Conservation (phyloP, 2,888 invertebrate genomes). For the Drosophila anceps region DNA sequence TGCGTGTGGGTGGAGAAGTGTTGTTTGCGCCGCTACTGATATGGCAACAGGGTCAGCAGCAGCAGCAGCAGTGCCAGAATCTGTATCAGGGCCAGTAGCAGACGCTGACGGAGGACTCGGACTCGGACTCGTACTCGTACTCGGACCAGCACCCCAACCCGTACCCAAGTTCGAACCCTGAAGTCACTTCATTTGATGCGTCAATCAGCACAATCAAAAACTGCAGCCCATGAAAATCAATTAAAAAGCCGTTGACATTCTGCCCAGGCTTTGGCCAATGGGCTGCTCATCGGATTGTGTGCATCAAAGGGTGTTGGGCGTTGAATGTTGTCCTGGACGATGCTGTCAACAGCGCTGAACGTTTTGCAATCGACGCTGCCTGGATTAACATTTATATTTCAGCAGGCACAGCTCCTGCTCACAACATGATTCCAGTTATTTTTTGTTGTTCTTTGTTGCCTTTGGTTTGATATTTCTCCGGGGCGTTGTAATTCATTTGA, state of each 20-base stretch:
- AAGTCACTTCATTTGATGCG: slow-evolving; percentile 82
- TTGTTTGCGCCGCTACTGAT: slow-evolving; percentile 75
- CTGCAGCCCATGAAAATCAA: slow-evolving; percentile 82
- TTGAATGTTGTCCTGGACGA: slow-evolving; percentile 30
- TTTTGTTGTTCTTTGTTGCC: slow-evolving; percentile 14
- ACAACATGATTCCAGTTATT: not conserved
- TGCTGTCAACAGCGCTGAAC: slow-evolving; percentile 77
- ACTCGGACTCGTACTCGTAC: slow-evolving; percentile 1
- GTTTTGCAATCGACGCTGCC: slow-evolving; percentile 78
- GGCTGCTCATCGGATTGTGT: slow-evolving; percentile 32
- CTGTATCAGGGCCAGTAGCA: slow-evolving; percentile 9
- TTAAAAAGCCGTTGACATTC: slow-evolving; percentile 80
- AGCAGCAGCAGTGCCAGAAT: slow-evolving; percentile 12
- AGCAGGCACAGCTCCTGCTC: slow-evolving; percentile 38
- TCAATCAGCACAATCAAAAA: slow-evolving; percentile 83
- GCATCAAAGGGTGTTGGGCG: not conserved
- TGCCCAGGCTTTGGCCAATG: slow-evolving; percentile 44
- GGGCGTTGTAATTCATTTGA: slow-evolving; percentile 72
- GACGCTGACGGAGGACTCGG: slow-evolving; percentile 20
- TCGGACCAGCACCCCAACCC: not conserved
- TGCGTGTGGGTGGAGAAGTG: slow-evolving; percentile 19
- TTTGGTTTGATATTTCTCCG: slow-evolving; percentile 39
- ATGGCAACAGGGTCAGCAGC: slow-evolving; percentile 48
- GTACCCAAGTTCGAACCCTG: slow-evolving; percentile 15
- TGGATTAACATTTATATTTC: slow-evolving; percentile 81